Percentiles rank a stretch among this genome's conserved stretches.
Conservation (phyloP, 2,113 vertebrate genomes). For the Podilymbus podiceps region DNA sequence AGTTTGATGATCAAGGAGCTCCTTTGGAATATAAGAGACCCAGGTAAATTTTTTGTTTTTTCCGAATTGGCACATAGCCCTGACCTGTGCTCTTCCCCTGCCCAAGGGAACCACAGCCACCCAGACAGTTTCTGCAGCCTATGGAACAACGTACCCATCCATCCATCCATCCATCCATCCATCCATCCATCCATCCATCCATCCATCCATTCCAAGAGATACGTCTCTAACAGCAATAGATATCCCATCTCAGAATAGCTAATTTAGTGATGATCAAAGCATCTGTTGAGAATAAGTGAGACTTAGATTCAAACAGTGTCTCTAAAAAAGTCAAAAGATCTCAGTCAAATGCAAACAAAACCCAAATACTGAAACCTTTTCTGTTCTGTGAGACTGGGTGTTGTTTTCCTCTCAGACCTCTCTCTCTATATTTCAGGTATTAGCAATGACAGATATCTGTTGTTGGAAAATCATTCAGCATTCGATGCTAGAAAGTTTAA, state of each 20-base stretch:
- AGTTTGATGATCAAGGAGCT: neutral
- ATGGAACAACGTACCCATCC: neutral
- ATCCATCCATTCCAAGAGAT: neutral
- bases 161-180: neutral
- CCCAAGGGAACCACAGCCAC: neutral
- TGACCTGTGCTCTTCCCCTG: neutral
- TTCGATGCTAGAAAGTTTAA: neutral
- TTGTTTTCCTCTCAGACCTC: neutral
- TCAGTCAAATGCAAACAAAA: neutral
- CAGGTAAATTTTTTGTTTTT: neutral
- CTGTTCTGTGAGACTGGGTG: neutral
- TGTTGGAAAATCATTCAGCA: neutral
- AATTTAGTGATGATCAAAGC: neutral
- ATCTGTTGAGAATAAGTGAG: neutral
- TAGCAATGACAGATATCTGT: neutral
- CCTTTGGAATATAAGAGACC: neutral
- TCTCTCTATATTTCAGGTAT: neutral
- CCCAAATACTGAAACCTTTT: neutral
- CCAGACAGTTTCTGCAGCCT: neutral
- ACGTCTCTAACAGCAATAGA: neutral
- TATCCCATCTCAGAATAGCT: neutral
- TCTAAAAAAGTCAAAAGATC: neutral
- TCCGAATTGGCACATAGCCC: neutral
- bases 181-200: neutral
- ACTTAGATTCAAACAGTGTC: neutral